Evolutionary conservation across 1,140 invertebrate genomes (phyloP), one percentile per base, ranked within the genome.

Genomic region (Psilanteris sp.): DNA sequence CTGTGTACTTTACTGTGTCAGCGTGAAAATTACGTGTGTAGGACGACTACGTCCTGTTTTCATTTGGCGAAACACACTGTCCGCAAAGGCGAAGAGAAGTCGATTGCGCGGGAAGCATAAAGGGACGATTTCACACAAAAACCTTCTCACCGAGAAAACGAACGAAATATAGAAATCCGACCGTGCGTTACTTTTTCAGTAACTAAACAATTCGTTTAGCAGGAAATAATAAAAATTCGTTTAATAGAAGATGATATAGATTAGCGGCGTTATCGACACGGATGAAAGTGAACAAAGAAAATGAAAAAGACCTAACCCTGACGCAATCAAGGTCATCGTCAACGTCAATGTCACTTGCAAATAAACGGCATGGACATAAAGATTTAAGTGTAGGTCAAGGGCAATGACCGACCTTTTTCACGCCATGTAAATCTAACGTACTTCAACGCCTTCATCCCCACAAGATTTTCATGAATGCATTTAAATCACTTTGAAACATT

Each of bases 321-420:
- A 16, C n/a, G 2, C 32, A 3, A 26, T 9, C 66, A 36, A 52
- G 41, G 44, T 66, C 57, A 71, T 66, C 52, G 29, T 41, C 57
- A 50, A 39, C 50, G 29, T 64, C 61, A 43, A 39, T 52, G 41
- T 36, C 46, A 64, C 50, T 66, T 54, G 62, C 70, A 70, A 73
- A 78, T 67, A 62, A 64, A 72, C 29, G 66, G 54, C 62, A 64
- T 46, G 70, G 70, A 50, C 54, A 36, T 48, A 59, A 55, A 62
- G 68, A 55, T 36, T 24, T 36, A 71, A 83, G 73, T 84, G 55
- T 84, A 80, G 86, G 84, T 87, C 86, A 86, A 84, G 81, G 79
- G 72, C 82, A 84, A 85, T 78, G 80, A 83, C 78, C 81, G 77
- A 71, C 78, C n/a, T n/a, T n/a, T n/a, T n/a, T n/a, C n/a, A n/a